These are phyloP conservation scores for Radopholus similis DNA, from an alignment of 1,140 invertebrate genomes.

Conservation along the genomic window DNA sequence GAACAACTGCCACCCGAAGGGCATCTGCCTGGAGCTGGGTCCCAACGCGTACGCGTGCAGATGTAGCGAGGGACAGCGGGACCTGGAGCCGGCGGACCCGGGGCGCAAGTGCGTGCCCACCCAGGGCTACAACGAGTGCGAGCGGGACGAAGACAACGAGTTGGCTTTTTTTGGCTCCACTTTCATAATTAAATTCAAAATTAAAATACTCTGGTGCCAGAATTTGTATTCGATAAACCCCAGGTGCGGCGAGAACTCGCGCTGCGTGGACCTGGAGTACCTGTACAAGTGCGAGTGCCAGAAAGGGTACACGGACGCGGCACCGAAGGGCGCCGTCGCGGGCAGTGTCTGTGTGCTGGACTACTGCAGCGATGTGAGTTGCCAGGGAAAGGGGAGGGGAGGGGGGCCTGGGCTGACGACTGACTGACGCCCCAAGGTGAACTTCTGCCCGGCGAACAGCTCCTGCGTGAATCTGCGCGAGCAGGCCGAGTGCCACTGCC, in stretches of 20 bases:
- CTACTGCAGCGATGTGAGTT: slow-evolving; percentile 56
- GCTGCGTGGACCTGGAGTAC: slow-evolving; percentile 35
- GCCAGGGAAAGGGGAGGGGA: too few species aligned
- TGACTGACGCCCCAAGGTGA: too few species aligned
- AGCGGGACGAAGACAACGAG: slow-evolving; percentile 53
- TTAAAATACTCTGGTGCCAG: too few species aligned
- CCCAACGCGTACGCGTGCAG: slow-evolving; percentile 51
- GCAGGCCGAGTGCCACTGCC: slow-evolving; percentile 56
- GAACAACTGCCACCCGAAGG: slow-evolving; percentile 57
- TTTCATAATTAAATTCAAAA: too few species aligned
- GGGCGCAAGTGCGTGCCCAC: slow-evolving; percentile 44
- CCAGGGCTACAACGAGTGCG: slow-evolving; percentile 54
- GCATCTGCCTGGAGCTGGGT: slow-evolving; percentile 57
- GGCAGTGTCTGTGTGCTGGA: slow-evolving; percentile 55
- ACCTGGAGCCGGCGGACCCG: slow-evolving; percentile 52
- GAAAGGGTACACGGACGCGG: slow-evolving; percentile 46
- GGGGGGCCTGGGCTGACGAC: too few species aligned
- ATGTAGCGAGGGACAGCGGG: slow-evolving; percentile 45
- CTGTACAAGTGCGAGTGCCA: slow-evolving; percentile 56
- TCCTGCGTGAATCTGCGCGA: slow-evolving; percentile 57
- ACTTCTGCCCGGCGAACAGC: slow-evolving; percentile 45
- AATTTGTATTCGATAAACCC: slow-evolving; percentile 55
- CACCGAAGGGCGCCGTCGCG: slow-evolving; percentile 49
- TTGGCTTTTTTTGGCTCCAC: too few species aligned
- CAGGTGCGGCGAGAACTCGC: slow-evolving; percentile 31